Evolutionary conservation across 2,888 invertebrate genomes (phyloP), one percentile per base, ranked within the genome.

Genomic region (Sarcophaga rosellei): DNA sequence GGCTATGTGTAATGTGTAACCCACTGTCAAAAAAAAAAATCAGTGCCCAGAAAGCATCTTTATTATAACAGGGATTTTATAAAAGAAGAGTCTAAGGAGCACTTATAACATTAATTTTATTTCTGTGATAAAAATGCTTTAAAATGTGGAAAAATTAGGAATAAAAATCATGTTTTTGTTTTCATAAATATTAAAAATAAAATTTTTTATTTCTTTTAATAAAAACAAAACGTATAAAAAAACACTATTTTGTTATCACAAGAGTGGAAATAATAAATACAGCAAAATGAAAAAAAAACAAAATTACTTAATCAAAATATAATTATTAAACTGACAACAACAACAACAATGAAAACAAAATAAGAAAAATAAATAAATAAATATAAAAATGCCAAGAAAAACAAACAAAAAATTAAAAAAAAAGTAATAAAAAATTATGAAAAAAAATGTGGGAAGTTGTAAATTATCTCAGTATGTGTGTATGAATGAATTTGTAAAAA

Each of bases 401-500:
- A 53, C 5, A 53, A 53, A 53, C 17, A 15, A 15, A 15, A 17
- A 47, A 47, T 15, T 4, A 53, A 53, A 15, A 53, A 53, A 53
- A 20, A 61, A 45, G 0, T 47, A 59, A 47, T 20, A 62, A 73
- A 8, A 74, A 8, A 11, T 35, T 35, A 35, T 35, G 35, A 35
- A 21, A 68, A 61, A 47, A 3, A 11, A 74, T 74, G 68, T 80
- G 66, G 80, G 73, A 74, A 74, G 80, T 80, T 66, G 61, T 74
- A 61, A 74, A 80, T 80, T 68, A 68, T 61, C 59, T 17, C 8
- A 35, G 35, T 35, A 2, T 35, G 10, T 35, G 17, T 53, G 47
- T 61, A 66, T 74, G 80, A 73, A 80, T 80, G 63, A 74, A 80
- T 65, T 59, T n/a, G 15, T 59, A 73, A 66, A 62, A 21, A 21